Conservation (phyloP, 2,797 vertebrate genomes). For the Naso thynnoides region DNA sequence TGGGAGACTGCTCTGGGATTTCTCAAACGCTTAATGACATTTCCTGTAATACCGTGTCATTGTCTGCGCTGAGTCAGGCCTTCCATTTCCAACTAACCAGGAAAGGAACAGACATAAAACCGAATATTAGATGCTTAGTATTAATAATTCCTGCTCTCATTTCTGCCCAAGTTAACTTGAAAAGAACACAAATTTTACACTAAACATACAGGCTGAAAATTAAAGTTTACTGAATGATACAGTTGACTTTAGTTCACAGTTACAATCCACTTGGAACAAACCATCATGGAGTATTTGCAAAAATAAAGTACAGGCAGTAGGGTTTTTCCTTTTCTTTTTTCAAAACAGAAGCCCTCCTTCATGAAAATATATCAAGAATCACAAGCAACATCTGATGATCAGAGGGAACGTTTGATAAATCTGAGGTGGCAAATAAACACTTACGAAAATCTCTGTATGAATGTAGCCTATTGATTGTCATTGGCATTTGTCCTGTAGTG, state of each 20-base stretch:
- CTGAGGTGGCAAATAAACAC: slow-evolving; percentile 26
- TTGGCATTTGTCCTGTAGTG: slow-evolving; percentile 25
- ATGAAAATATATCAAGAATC: slow-evolving; percentile 44
- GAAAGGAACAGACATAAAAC: not conserved
- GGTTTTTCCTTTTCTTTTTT: slow-evolving; percentile 24
- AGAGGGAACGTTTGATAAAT: slow-evolving; percentile 3
- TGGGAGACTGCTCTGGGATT: slow-evolving; percentile 23
- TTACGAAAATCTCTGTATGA: slow-evolving; percentile 15
- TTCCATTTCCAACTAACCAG: slow-evolving; percentile 17
- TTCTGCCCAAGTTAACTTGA: not conserved
- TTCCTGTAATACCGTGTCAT: slow-evolving; percentile 32
- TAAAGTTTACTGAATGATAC: slow-evolving; percentile 64
- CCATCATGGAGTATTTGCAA: slow-evolving; percentile 55
- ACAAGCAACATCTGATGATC: slow-evolving; percentile 30
- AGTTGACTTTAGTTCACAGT: slow-evolving; percentile 59
- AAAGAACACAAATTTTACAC: slow-evolving; percentile 22
- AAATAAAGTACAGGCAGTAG: slow-evolving; percentile 47
- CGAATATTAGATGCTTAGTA: slow-evolving; percentile 1
- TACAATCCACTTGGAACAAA: slow-evolving; percentile 61
- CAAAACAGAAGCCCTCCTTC: slow-evolving; percentile 46
- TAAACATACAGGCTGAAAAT: slow-evolving; percentile 19
- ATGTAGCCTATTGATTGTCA: slow-evolving; percentile 36
- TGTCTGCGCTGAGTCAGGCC: slow-evolving; percentile 19
- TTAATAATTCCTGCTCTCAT: slow-evolving; percentile 11
- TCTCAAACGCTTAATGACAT: slow-evolving; percentile 25